These are phyloP conservation scores for Anguilla rostrata DNA, from an alignment of 2,113 vertebrate genomes.

Conservation along the genomic window DNA sequence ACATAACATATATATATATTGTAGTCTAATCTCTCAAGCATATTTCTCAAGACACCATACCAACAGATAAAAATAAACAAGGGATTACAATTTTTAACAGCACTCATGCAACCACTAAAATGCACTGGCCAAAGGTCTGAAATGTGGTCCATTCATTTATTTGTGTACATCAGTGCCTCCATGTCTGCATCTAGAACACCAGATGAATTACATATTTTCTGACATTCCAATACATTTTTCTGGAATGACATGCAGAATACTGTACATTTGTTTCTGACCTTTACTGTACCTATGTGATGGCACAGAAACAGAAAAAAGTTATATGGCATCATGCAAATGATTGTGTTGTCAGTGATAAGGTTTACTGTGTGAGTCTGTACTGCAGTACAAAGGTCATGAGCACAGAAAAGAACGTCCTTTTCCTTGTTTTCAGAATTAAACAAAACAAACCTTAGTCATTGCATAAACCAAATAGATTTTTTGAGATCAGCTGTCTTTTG, in stretches of 20 bases:
- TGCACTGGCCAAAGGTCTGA: background rate
- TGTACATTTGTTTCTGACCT: background rate
- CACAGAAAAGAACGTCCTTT: background rate
- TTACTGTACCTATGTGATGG: background rate
- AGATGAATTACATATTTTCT: background rate
- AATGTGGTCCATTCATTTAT: background rate
- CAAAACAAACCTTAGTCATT: background rate
- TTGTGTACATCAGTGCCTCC: background rate
- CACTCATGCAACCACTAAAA: background rate
- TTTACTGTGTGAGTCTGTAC: slow-evolving; percentile 9
- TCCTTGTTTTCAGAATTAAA: background rate
- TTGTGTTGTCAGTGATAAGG: background rate
- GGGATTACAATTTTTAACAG: background rate
- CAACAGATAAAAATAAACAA: background rate
- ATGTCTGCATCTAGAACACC: background rate
- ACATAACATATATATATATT: background rate
- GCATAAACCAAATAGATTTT: background rate
- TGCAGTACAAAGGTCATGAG: slow-evolving; percentile 53
- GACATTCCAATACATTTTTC: no score
- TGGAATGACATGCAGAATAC: background rate
- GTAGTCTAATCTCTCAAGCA: background rate
- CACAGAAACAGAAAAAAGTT: background rate
- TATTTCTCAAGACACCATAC: background rate
- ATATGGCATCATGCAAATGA: background rate
- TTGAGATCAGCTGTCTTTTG: background rate